Percentiles rank a stretch among this genome's conserved stretches.
phyloP scores from a whole-genome alignment of 1,140 invertebrate genomes.

The Holotrichia oblita region DNA sequence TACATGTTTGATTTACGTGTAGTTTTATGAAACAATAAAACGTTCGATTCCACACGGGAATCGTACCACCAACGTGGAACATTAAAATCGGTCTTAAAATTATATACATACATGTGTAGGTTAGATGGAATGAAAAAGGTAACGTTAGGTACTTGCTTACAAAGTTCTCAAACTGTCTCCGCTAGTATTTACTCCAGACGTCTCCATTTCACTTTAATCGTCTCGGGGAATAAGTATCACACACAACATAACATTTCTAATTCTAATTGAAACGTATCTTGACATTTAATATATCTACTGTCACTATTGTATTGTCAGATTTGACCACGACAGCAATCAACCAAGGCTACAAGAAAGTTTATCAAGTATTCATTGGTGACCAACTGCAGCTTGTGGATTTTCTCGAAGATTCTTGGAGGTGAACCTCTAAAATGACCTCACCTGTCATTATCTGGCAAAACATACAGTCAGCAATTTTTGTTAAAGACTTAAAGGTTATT shows the following conservation, averaged over 20 bases:
- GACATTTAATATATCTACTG: not conserved
- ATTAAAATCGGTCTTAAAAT: too few relatives aligned
- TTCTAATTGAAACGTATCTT: not conserved
- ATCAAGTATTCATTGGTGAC: not conserved
- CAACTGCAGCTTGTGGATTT: too few relatives aligned
- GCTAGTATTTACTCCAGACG: not conserved
- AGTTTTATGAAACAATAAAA: constrained; percentile 6
- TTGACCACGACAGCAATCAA: not conserved
- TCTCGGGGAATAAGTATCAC: not conserved
- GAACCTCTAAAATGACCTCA: too few relatives aligned
- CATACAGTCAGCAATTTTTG: too few relatives aligned
- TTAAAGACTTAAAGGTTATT: too few relatives aligned
- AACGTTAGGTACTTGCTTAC: constrained; percentile 15
- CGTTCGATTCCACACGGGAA: not conserved
- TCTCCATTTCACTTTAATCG: not conserved
- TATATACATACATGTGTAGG: not conserved
- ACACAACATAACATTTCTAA: not conserved
- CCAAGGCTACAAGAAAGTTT: too few relatives aligned
- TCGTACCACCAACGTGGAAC: not conserved
- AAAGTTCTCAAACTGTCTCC: not conserved
- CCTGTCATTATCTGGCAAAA: too few relatives aligned
- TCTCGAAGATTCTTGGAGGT: too few relatives aligned
- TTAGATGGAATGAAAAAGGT: not conserved
- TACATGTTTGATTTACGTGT: constrained; percentile 7
- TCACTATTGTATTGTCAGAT: not conserved